These are phyloP conservation scores for Habropoda laboriosa DNA, from an alignment of 1,140 invertebrate genomes.

Conservation along the genomic window DNA sequence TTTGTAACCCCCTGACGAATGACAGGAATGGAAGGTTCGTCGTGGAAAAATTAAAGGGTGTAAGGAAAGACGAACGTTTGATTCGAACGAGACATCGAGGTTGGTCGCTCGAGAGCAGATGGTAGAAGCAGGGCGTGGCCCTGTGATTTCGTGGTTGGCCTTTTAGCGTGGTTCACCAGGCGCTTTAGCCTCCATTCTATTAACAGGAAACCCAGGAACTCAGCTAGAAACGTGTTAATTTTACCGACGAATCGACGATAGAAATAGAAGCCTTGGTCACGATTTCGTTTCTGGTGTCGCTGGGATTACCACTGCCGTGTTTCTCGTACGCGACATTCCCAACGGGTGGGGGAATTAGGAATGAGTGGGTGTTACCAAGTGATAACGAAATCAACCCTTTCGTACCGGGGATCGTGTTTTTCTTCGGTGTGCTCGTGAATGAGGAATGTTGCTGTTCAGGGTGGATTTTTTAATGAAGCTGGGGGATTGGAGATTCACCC, in stretches of 20 bases:
- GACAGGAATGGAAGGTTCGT: too few relatives aligned
- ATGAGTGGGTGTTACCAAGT: background rate
- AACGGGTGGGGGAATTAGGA: background rate
- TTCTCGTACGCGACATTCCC: background rate
- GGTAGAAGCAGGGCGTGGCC: conserved; percentile 7
- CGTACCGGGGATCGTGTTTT: background rate
- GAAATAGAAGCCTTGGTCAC: conserved; percentile 9
- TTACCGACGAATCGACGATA: background rate
- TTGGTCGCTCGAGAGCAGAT: background rate
- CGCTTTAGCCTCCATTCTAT: conserved; percentile 7
- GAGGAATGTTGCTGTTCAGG: background rate
- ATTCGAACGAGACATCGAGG: background rate
- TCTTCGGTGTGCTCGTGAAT: background rate
- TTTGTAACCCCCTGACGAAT: too few relatives aligned
- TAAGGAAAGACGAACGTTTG: too few relatives aligned
- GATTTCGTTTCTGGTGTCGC: background rate
- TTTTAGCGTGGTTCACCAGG: conserved; percentile 2
- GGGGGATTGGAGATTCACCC: background rate
- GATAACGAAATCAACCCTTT: background rate
- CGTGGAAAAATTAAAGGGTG: too few relatives aligned
- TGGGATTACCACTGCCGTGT: background rate
- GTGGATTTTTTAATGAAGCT: background rate
- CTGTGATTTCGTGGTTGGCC: background rate
- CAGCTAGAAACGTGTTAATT: conserved; percentile 28
- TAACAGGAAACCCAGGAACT: background rate